phyloP scores from a whole-genome alignment of 2,888 invertebrate species.

The Drosophila recens region DNA sequence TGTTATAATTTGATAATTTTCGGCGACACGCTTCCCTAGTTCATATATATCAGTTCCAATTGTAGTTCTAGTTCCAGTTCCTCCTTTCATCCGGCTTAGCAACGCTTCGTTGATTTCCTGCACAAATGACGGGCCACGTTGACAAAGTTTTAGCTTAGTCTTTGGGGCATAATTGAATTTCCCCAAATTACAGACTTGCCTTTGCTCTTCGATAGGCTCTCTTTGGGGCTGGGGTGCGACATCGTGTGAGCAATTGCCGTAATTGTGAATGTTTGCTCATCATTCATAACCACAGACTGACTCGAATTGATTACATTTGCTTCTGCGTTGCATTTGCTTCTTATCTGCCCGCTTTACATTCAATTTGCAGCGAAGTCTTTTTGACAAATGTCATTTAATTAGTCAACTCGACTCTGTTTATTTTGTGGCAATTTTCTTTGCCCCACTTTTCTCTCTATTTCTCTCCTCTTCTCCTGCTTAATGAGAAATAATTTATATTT shows the following conservation, averaged over 20 bases:
- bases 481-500: constrained; percentile 65
- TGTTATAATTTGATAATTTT: background rate
- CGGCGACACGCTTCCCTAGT: background rate
- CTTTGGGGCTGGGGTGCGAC: constrained; percentile 3
- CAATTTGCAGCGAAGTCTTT: constrained; percentile 61
- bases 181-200: constrained; percentile 46
- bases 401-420: constrained; percentile 57
- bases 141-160: constrained; percentile 62
- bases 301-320: constrained; percentile 58
- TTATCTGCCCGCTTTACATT: constrained; percentile 68
- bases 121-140: constrained; percentile 57
- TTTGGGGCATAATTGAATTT: constrained; percentile 71
- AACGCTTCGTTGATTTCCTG: constrained; percentile 62
- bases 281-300: constrained; percentile 67
- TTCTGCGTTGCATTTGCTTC: constrained; percentile 35
- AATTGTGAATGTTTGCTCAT: constrained; percentile 77
- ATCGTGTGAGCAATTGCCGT: constrained; percentile 67
- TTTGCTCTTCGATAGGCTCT: background rate
- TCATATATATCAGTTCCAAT: background rate
- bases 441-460: constrained; percentile 22
- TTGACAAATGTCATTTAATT: constrained; percentile 72
- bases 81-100: constrained; percentile 47
- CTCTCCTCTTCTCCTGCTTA: constrained; percentile 15
- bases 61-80: constrained; percentile 10
- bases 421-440: constrained; percentile 50